phyloP scores from a whole-genome alignment of 2,797 vertebrate species.

The Miichthys miiuy region DNA sequence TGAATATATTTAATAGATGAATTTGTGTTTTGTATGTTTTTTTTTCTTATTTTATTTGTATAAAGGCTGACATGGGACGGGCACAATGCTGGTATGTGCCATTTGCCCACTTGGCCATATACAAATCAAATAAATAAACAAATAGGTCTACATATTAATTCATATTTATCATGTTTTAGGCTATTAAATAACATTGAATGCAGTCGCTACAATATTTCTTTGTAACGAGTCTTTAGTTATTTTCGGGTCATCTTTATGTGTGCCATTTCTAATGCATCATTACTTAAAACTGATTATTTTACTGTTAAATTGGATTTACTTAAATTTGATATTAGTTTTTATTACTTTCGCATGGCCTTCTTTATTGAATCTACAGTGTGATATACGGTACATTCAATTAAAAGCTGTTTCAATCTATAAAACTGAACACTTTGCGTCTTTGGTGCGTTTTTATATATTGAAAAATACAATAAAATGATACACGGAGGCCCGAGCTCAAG shows the following conservation, averaged over 20 bases:
- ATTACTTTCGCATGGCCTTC: too few species aligned
- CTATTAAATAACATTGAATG: neutral
- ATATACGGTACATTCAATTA: neutral
- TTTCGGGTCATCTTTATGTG: neutral
- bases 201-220: too few species aligned
- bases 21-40: neutral
- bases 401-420: neutral
- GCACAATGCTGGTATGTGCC: neutral
- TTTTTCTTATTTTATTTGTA: too few species aligned
- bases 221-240: neutral
- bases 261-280: neutral
- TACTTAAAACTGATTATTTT: neutral
- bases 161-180: neutral
- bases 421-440: neutral
- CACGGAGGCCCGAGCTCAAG: neutral
- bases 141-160: neutral
- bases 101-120: neutral
- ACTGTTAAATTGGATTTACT: neutral
- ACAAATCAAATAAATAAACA: neutral
- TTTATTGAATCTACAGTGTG: neutral
- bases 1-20: neutral
- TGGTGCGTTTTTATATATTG: neutral
- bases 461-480: neutral
- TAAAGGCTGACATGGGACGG: neutral
- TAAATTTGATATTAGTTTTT: neutral